Conservation (phyloP, 2,113 vertebrate species). For the Nerophis ophidion region DNA sequence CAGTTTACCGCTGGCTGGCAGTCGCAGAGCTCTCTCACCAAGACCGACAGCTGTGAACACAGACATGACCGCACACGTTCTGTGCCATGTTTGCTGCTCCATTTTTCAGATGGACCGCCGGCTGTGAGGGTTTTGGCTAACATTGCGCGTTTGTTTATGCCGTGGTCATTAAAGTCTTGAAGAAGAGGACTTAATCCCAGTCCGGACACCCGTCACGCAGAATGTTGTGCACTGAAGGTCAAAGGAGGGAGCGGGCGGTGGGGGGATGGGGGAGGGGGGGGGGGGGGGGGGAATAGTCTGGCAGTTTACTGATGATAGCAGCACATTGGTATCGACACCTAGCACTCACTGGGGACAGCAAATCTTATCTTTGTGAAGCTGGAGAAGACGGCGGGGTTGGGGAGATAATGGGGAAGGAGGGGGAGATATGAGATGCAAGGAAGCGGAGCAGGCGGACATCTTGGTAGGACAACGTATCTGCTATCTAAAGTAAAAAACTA, state of each 20-base stretch:
- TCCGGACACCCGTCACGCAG: background rate
- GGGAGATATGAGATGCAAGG: constrained; percentile 43
- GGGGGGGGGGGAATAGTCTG: constrained; percentile 33
- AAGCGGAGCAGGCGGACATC: constrained; percentile 6
- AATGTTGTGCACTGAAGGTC: constrained; percentile 43
- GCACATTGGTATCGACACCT: constrained; percentile 66
- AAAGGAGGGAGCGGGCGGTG: constrained; percentile 27
- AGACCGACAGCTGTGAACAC: constrained; percentile 32
- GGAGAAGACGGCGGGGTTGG: constrained; percentile 50
- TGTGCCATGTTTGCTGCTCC: constrained; percentile 32
- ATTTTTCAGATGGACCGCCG: constrained; percentile 25
- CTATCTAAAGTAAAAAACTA: constrained; percentile 27
- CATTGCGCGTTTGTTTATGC: constrained; percentile 9
- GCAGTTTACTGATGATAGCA: constrained; percentile 66
- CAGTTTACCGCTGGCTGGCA: constrained; percentile 21
- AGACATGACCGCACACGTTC: constrained; percentile 33
- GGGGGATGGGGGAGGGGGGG: constrained; percentile 13
- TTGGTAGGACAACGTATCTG: constrained; percentile 45
- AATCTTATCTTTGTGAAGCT: constrained; percentile 67
- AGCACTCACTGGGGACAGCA: constrained; percentile 51
- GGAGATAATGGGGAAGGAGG: constrained; percentile 41
- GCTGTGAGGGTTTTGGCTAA: constrained; percentile 15
- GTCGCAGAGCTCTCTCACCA: constrained; percentile 11
- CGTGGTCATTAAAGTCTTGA: background rate
- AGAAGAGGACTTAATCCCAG: background rate